These are phyloP conservation scores for Machimus rusticus DNA, from an alignment of 2,888 invertebrate species.

Conservation along the genomic window DNA sequence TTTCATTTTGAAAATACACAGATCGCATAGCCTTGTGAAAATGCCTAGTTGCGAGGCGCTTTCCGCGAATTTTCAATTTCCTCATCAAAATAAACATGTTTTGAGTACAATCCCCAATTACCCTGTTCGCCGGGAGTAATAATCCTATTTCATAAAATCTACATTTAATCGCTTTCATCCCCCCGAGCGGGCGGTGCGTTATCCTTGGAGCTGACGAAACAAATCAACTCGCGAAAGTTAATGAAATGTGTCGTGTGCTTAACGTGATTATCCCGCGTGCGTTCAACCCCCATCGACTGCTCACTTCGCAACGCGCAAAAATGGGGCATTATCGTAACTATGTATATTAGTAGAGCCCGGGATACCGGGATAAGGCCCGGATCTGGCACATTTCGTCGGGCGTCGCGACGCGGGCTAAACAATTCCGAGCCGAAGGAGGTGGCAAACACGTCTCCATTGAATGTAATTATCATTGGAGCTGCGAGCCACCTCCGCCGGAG, in stretches of 20 bases:
- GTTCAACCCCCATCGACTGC: slow-evolving; percentile 3
- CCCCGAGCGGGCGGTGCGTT: neutral
- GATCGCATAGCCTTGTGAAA: neutral
- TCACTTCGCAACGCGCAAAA: slow-evolving; percentile 10
- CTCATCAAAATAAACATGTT: neutral
- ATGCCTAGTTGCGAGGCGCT: neutral
- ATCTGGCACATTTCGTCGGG: neutral
- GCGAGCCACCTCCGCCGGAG: neutral
- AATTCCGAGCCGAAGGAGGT: neutral
- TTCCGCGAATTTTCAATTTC: neutral
- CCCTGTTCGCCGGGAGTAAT: neutral
- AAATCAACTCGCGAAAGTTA: neutral
- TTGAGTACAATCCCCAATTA: neutral
- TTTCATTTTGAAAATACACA: neutral
- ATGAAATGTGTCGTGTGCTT: slow-evolving; percentile 13
- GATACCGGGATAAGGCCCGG: neutral
- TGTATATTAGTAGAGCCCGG: neutral
- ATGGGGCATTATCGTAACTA: slow-evolving; percentile 23
- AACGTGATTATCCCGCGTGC: slow-evolving; percentile 7
- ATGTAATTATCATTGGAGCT: slow-evolving; percentile 16
- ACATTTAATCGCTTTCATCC: neutral
- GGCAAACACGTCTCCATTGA: neutral
- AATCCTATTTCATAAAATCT: neutral
- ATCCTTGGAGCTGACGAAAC: neutral
- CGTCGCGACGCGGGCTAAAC: neutral